Conservation (phyloP, 2,797 vertebrate genomes). For the Aplochiton taeniatus region DNA sequence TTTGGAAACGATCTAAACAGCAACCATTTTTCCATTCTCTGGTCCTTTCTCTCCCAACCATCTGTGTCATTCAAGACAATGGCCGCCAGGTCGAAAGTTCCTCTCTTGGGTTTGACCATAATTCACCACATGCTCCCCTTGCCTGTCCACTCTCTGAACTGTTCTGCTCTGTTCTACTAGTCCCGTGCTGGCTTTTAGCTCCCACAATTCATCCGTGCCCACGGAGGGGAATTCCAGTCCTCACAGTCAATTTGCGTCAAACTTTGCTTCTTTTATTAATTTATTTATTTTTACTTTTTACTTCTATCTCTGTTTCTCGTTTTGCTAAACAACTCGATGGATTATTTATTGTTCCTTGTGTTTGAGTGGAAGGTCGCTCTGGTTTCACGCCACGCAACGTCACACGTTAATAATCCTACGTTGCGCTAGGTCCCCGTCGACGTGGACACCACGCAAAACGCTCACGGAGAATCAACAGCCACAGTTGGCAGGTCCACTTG, state of each 20-base stretch:
- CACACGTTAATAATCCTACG: no score
- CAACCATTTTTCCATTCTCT: constrained; percentile 6
- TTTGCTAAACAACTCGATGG: no score
- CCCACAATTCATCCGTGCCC: constrained; percentile 21
- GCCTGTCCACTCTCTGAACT: not conserved
- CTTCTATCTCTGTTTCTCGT: not conserved
- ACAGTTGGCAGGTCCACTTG: no score
- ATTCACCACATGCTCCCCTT: constrained; percentile 12
- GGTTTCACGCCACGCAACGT: no score
- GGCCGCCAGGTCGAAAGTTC: not conserved
- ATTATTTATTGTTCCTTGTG: no score
- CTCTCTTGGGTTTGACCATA: constrained; percentile 21
- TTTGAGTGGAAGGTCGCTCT: no score
- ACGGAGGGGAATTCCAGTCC: constrained; percentile 13
- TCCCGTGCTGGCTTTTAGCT: constrained; percentile 12
- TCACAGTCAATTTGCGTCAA: constrained; percentile 1
- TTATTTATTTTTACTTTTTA: not conserved
- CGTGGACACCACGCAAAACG: no score
- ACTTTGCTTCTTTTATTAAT: not conserved
- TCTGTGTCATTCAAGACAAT: no score
- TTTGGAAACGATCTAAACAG: not conserved
- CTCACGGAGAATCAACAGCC: no score
- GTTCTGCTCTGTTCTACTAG: not conserved
- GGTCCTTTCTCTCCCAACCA: not conserved
- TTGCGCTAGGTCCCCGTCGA: no score